These are phyloP conservation scores for Rhinoraja longicauda DNA, from an alignment of 2,797 vertebrate species.

Conservation along the genomic window DNA sequence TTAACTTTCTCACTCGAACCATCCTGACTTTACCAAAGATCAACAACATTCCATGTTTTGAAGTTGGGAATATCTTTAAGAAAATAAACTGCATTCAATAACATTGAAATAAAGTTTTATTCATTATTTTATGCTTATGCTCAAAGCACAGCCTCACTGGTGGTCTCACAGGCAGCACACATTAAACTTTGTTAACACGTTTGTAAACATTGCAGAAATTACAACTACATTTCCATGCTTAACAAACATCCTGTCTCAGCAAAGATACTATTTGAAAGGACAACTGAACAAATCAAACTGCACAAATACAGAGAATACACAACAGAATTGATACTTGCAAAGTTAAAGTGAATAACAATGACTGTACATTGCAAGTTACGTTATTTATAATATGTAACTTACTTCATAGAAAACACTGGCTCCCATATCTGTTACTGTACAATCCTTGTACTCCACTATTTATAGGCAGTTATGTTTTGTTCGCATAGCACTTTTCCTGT, in stretches of 20 bases:
- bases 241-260: background rate
- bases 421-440: background rate
- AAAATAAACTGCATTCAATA: background rate
- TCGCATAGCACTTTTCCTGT: background rate
- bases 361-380: background rate
- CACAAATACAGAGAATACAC: background rate
- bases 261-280: background rate
- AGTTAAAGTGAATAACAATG: background rate
- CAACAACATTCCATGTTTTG: background rate
- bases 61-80: background rate
- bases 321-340: background rate
- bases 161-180: background rate
- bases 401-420: background rate
- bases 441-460: background rate
- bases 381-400: background rate
- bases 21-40: background rate
- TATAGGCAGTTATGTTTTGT: background rate
- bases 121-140: background rate
- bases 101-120: background rate
- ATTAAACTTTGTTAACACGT: background rate
- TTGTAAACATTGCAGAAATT: background rate
- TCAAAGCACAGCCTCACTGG: background rate
- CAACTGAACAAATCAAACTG: background rate
- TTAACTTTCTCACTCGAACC: too few relatives aligned
- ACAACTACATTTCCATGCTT: background rate